These are phyloP conservation scores for Meteorus sp. DNA, from an alignment of 1,140 invertebrate species.

Conservation along the genomic window DNA sequence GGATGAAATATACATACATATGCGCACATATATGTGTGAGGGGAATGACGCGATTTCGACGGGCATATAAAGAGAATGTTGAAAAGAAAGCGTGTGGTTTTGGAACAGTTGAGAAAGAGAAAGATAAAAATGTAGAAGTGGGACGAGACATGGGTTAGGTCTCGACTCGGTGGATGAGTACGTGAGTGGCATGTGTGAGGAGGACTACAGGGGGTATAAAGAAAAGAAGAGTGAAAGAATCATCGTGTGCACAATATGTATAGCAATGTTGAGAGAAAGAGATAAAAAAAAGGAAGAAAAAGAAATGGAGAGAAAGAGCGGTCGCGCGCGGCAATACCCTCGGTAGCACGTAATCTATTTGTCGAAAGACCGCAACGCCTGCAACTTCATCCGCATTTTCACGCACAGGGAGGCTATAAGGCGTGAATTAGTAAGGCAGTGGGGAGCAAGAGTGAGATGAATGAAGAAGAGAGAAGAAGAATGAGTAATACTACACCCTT, in stretches of 20 bases:
- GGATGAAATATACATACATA: constrained; percentile 15
- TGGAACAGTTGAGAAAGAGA: neutral
- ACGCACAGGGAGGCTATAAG: constrained; percentile 26
- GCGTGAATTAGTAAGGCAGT: constrained; percentile 26
- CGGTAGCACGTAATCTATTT: constrained; percentile 59
- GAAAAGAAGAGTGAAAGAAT: neutral
- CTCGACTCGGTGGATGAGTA: constrained; percentile 43
- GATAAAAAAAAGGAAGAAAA: constrained; percentile 37
- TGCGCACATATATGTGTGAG: too few species aligned
- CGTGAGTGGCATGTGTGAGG: constrained; percentile 55
- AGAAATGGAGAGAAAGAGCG: constrained; percentile 27
- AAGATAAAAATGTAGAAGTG: neutral
- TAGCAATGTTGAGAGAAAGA: too few species aligned
- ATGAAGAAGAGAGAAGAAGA: too few species aligned
- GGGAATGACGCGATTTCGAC: constrained; percentile 9
- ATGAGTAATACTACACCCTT: neutral
- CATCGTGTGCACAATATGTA: too few species aligned
- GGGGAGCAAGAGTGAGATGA: too few species aligned
- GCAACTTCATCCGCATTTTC: constrained; percentile 34
- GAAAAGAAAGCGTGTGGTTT: neutral
- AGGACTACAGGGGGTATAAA: neutral
- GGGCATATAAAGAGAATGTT: constrained; percentile 11
- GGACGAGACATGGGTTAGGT: constrained; percentile 23
- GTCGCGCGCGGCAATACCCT: constrained; percentile 35
- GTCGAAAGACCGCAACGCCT: constrained; percentile 52